Conservation (phyloP, 1,140 invertebrate species). For the Teleogryllus occipitalis region DNA sequence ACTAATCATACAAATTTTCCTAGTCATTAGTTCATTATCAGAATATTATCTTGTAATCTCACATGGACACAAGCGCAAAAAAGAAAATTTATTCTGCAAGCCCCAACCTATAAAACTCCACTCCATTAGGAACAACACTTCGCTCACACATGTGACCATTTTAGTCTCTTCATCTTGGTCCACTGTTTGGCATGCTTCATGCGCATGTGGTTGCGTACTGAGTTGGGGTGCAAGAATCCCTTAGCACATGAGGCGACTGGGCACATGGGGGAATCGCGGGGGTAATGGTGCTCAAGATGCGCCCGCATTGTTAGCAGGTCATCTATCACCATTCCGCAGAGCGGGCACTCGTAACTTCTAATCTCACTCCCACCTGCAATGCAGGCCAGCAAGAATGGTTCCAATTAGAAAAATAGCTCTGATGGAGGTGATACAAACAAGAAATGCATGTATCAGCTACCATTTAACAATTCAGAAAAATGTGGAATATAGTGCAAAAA, state of each 20-base stretch:
- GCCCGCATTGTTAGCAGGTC: slow-evolving; percentile 55
- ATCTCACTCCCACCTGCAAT: slow-evolving; percentile 18
- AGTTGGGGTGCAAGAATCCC: slow-evolving; percentile 69
- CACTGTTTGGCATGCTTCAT: slow-evolving; percentile 68
- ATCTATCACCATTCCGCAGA: slow-evolving; percentile 55
- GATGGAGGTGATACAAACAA: not conserved
- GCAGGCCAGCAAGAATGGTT: slow-evolving; percentile 23
- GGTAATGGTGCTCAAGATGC: slow-evolving; percentile 71
- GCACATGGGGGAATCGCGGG: slow-evolving; percentile 67
- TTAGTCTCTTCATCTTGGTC: slow-evolving; percentile 71
- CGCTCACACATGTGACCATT: slow-evolving; percentile 41
- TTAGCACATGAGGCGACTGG: slow-evolving; percentile 63
- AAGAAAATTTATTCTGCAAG: no score
- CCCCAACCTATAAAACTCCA: no score
- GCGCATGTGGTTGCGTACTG: slow-evolving; percentile 74
- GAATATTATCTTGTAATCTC: no score
- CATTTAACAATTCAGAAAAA: not conserved
- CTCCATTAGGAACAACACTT: not conserved
- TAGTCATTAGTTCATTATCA: no score
- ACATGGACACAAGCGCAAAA: no score
- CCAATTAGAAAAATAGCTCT: slow-evolving; percentile 13
- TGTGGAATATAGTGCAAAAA: not conserved
- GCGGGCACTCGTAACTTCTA: slow-evolving; percentile 45
- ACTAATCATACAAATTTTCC: no score
- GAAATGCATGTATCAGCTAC: not conserved